phyloP scores from a whole-genome alignment of 2,113 vertebrate species.

The Pygathrix nemaeus region DNA sequence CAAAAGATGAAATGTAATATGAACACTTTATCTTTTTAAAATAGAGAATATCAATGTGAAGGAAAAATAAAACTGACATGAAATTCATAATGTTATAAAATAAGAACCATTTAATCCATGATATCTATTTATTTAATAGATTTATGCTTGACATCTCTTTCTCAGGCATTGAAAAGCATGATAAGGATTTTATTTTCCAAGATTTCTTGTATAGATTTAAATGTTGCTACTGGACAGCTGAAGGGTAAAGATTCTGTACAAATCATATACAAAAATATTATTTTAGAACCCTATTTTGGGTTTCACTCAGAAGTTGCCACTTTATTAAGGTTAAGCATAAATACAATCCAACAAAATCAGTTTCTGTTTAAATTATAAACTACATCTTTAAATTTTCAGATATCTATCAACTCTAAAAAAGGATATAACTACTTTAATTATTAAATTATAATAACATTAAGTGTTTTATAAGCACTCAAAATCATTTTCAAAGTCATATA shows the following conservation, averaged over 20 bases:
- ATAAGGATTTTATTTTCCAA: not conserved
- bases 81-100: slow-evolving; percentile 45
- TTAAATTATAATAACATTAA: not conserved
- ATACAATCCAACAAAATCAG: not conserved
- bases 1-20: not conserved
- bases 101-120: not conserved
- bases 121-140: slow-evolving; percentile 38
- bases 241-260: not conserved
- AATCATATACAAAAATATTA: not conserved
- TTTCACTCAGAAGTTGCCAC: not conserved
- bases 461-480: not conserved
- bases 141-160: not conserved
- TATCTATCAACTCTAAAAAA: not conserved
- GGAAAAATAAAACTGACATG: slow-evolving; percentile 48
- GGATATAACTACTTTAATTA: not conserved
- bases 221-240: not conserved
- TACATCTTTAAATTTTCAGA: not conserved
- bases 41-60: not conserved
- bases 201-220: not conserved
- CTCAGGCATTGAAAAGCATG: not conserved
- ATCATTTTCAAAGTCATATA: not conserved
- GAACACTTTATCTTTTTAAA: slow-evolving; percentile 16
- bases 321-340: not conserved
- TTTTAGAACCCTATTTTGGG: not conserved
- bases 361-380: not conserved